These are phyloP conservation scores for Drosophila varians DNA, from an alignment of 1,140 invertebrate species.

Conservation along the genomic window DNA sequence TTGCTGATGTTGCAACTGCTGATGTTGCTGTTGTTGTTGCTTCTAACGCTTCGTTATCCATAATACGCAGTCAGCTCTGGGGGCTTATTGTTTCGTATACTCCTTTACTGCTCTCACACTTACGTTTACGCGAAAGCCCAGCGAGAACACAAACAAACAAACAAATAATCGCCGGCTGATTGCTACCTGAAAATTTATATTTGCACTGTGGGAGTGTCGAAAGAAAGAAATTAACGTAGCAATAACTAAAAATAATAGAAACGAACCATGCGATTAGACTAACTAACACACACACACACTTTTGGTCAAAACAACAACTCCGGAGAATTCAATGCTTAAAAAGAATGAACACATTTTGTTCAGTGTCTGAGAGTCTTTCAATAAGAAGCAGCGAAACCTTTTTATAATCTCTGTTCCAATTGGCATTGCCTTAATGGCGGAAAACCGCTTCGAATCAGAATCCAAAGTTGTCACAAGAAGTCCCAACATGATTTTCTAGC, in stretches of 20 bases:
- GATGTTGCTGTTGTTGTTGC: conserved; percentile 56
- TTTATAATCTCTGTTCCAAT: conserved; percentile 25
- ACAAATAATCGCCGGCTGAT: conserved; percentile 60
- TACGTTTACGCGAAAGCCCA: conserved; percentile 12
- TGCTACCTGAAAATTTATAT: conserved; percentile 60
- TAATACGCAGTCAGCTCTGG: conserved; percentile 72
- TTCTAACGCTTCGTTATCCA: conserved; percentile 81
- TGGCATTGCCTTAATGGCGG: conserved; percentile 36
- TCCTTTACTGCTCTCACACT: neutral
- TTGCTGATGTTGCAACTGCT: conserved; percentile 34
- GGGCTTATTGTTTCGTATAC: conserved; percentile 17
- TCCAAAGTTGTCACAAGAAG: conserved; percentile 60
- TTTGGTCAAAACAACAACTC: neutral
- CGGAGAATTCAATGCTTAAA: neutral
- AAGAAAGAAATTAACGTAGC: conserved; percentile 68
- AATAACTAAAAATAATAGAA: conserved; percentile 51
- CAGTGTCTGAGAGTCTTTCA: too few species aligned
- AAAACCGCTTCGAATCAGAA: conserved; percentile 53
- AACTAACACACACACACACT: conserved; percentile 34
- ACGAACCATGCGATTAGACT: conserved; percentile 50
- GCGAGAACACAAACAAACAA: conserved; percentile 29
- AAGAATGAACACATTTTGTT: too few species aligned
- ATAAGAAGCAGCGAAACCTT: conserved; percentile 22
- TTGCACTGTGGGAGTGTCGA: conserved; percentile 64
- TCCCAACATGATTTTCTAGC: conserved; percentile 39